phyloP scores from a whole-genome alignment of 2,797 vertebrate species.

The Macropodus opercularis region DNA sequence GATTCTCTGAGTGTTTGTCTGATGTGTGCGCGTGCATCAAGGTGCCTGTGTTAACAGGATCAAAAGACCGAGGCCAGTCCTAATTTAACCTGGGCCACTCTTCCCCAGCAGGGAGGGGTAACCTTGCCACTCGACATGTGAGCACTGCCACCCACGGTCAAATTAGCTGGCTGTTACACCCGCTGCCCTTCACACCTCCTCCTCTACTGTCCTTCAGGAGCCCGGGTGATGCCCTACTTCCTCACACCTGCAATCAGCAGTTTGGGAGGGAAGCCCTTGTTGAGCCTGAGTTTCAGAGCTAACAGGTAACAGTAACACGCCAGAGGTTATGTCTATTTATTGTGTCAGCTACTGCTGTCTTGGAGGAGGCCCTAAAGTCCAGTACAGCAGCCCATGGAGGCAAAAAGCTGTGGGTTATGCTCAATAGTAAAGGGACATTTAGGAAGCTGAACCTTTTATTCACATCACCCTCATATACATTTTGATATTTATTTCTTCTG shows the following conservation, averaged over 20 bases:
- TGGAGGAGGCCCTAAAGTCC: constrained; percentile 7
- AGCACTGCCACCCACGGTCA: constrained; percentile 82
- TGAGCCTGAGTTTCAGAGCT: constrained; percentile 10
- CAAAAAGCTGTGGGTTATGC: neutral
- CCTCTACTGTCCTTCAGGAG: constrained; percentile 88
- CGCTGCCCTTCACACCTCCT: constrained; percentile 64
- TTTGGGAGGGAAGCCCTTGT: constrained; percentile 3
- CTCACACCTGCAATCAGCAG: constrained; percentile 9
- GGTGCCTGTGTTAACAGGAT: constrained; percentile 89
- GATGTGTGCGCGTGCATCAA: constrained; percentile 24
- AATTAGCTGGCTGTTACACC: constrained; percentile 81
- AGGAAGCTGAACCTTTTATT: neutral
- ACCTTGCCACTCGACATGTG: constrained; percentile 90
- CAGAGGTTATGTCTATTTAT: constrained; percentile 18
- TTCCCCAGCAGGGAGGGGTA: constrained; percentile 83
- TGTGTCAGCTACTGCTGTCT: neutral
- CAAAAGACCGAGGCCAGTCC: constrained; percentile 82
- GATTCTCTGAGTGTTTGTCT: constrained; percentile 1
- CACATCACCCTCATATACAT: neutral
- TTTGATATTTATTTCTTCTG: neutral
- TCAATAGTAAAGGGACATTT: neutral
- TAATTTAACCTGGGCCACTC: constrained; percentile 94
- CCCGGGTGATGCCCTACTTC: constrained; percentile 46
- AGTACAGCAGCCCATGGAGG: neutral
- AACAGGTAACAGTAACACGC: constrained; percentile 7